Base-by-base conservation (phyloP, 2,797 vertebrate species). In the Gymnothorax reevesii region DNA sequence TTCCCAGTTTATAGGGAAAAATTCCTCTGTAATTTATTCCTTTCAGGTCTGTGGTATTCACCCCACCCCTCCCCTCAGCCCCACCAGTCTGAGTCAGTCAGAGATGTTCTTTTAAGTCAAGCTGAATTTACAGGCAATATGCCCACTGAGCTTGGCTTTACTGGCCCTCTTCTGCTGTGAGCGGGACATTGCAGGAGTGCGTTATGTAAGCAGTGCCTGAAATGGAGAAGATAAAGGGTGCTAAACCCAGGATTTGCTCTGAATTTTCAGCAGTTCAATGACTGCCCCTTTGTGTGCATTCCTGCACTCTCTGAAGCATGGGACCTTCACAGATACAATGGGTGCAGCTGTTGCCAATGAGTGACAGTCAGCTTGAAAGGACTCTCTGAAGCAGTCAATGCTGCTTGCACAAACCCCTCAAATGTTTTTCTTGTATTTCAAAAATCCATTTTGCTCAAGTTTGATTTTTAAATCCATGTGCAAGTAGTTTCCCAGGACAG, bases 201-300 rank as follows among this genome's bases (percentile, higher is more conserved):
- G 85, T 85, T 87, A 88, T 80, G 79, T 85, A 89, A 88, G 75
- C 4, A 22, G 79, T 7, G 66, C 6, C 55, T 25, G 75, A 85
- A 25, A 22, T 75, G 86, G 55, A 73, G 25, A 64, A 87, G 73
- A 60, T 60, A 83, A 88, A 88, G 83, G 66, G 60, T 52, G 80
- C 59, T 82, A 87, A 87, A 88, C 20, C 77, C 79, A 64, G 83
- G 22, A n/a, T 82, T 83, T 84, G 83, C 42, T 77, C 27, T 1
- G 42, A 73, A 73, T 33, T 88, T 88, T 87, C 62, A 75, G 33
- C 49, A 33, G 52, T 71, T 84, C 10, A 66, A 82, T 84, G 42
- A 73, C 85, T 83, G 62, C 60, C 27, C 60, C 57, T 83, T 33
- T 82, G 82, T 54, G 71, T 86, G 66, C 17, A 66, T 84, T 84